Evolutionary conservation across 2,888 invertebrate genomes (phyloP).

Genomic region (Melanchra persicariae): DNA sequence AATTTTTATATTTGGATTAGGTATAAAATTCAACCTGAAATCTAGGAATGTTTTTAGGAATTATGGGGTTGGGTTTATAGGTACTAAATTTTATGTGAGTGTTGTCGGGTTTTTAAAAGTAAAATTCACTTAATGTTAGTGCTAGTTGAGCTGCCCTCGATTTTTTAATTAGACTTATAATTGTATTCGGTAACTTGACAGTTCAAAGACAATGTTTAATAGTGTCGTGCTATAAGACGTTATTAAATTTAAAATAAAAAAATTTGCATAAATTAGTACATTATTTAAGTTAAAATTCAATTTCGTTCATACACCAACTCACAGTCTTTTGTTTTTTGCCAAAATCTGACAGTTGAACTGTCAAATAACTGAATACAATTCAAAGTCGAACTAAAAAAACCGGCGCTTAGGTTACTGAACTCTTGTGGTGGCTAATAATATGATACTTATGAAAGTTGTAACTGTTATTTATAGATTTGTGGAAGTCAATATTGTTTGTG

Average conservation of each 20-base stretch:
- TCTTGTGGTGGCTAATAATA: not conserved
- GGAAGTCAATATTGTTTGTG: not conserved
- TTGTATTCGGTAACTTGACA: no score
- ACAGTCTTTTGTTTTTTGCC: no score
- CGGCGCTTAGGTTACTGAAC: not conserved
- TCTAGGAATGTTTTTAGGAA: slow-evolving; percentile 8
- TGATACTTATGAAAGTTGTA: not conserved
- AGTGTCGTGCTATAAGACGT: no score
- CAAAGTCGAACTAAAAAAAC: not conserved
- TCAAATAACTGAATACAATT: no score
- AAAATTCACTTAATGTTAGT: not conserved
- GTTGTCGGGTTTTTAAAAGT: slow-evolving; percentile 7
- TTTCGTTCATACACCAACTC: no score
- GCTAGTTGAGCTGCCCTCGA: not conserved
- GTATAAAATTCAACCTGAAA: not conserved
- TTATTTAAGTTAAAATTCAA: no score
- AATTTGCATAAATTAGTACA: no score
- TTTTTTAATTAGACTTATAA: not conserved
- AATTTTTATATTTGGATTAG: not conserved
- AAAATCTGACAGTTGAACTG: no score
- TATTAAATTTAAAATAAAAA: not conserved
- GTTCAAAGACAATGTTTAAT: no score
- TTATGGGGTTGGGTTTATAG: slow-evolving; percentile 12
- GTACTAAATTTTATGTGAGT: slow-evolving; percentile 11
- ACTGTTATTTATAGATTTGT: slow-evolving; percentile 2